Percentiles rank a stretch among this genome's conserved stretches.
phyloP scores from a whole-genome alignment of 2,888 invertebrate species.

The Eustalomyia histrio region DNA sequence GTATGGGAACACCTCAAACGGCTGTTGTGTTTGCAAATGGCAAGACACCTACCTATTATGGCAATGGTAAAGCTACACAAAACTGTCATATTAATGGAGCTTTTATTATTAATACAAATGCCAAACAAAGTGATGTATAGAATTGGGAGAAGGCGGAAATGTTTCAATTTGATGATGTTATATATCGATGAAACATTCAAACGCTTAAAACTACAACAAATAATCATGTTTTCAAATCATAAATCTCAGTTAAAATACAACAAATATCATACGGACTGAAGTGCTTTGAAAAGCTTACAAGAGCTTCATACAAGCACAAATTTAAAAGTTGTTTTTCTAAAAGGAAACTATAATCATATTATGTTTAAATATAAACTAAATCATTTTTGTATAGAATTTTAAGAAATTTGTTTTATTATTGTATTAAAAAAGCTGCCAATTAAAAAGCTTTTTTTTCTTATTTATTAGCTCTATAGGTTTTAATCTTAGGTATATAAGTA shows the following conservation, averaged over 20 bases:
- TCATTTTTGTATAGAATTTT: too few relatives aligned
- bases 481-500: too few relatives aligned
- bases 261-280: constrained; percentile 40
- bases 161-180: constrained; percentile 73
- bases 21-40: constrained; percentile 75
- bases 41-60: constrained; percentile 71
- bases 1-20: constrained; percentile 72
- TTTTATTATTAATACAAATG: constrained; percentile 79
- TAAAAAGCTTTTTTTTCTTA: too few relatives aligned
- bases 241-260: constrained; percentile 33
- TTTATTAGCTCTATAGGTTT: too few relatives aligned
- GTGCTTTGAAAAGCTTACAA: constrained; percentile 26
- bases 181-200: constrained; percentile 72
- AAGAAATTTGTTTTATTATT: background rate
- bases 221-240: constrained; percentile 24
- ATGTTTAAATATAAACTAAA: too few relatives aligned
- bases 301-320: background rate
- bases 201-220: constrained; percentile 39
- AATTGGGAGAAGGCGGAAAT: constrained; percentile 74
- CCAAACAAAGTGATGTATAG: constrained; percentile 80
- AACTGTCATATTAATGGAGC: constrained; percentile 79
- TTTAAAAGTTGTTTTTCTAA: background rate
- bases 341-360: background rate
- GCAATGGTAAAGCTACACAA: constrained; percentile 68
- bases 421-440: too few relatives aligned